A percentile compares a stretch with the other conserved stretches of the same genome.
Conservation (phyloP, 2,797 vertebrate genomes). For the Leuciscus waleckii region DNA sequence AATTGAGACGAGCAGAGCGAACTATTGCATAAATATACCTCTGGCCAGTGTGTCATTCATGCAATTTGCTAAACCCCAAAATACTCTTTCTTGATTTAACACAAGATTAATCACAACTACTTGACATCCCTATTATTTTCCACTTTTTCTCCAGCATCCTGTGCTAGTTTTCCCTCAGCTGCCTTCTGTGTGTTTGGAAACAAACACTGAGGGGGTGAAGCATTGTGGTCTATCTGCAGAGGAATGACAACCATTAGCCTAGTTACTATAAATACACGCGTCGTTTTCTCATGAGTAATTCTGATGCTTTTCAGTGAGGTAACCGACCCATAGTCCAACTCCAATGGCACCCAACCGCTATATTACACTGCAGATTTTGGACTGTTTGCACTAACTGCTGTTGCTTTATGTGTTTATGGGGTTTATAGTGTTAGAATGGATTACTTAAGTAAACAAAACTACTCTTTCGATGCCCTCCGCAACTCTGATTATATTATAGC, state of each 20-base stretch:
- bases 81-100: neutral
- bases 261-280: constrained; percentile 52
- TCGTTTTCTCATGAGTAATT: constrained; percentile 34
- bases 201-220: neutral
- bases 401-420: constrained; percentile 15
- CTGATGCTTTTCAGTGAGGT: constrained; percentile 34
- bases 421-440: neutral
- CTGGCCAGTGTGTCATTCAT: neutral
- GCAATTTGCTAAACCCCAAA: neutral
- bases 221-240: constrained; percentile 38
- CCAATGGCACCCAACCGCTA: neutral
- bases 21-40: neutral
- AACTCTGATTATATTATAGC: neutral
- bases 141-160: constrained; percentile 9
- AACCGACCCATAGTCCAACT: constrained; percentile 35
- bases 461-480: neutral
- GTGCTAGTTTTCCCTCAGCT: neutral
- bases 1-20: neutral
- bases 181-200: neutral
- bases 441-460: neutral
- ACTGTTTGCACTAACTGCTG: neutral
- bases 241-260: constrained; percentile 51
- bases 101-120: neutral
- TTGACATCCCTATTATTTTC: constrained; percentile 39
- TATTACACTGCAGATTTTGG: neutral